Evolutionary conservation across 92 coral and sea anemone species (phyloP), one percentile per base, ranked within the genome.

Genomic region (Epizoanthus scotinus): DNA sequence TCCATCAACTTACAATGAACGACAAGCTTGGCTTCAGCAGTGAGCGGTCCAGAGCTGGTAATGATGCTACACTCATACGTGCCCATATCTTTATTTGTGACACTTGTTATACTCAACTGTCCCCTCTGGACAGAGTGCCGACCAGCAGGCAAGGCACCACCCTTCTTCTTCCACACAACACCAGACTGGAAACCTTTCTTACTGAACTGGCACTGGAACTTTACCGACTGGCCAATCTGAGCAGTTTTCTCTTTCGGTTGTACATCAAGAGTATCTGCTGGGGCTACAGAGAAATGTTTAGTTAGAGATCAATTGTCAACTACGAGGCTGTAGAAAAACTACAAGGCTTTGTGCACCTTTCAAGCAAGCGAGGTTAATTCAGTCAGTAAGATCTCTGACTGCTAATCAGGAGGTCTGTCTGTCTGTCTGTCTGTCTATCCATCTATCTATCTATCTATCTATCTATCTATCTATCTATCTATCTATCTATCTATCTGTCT

Each of bases 1-100:
- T 47, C 8, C 12, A 8, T 53, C 50, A 61, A 90, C 98, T 87
- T 85, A 95, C 98, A 84, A 63, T 92, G 86, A 25, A 95, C 89
- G 19, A 77, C 70, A 19, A 95, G 89, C 20, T 25, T 62, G 18
- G 90, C 95, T 55, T 85, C 72, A 5, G 87, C 88, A 42, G 90
- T 90, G 12, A 88, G 71, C 26, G 57, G 82, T 47, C 88, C 84
- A 18, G 83, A 54, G n/a, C 79, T 81, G 21, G 73, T 67, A 17
- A 63, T 69, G 40, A 90, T 84, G 53, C 88, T 90, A 64, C 97
- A 92, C 42, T 90, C 89, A 69, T 90, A 92, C 1, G 78, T 77
- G n/a, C 97, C 97, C 66, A 52, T 85, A 78, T 92, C 97, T 21
- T 68, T 84, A 15, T 83, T 68, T n/a, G 60, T 71, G n/a, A 81